Base-by-base conservation (phyloP, 2,113 vertebrate genomes). In the Coptodon rendalli region DNA sequence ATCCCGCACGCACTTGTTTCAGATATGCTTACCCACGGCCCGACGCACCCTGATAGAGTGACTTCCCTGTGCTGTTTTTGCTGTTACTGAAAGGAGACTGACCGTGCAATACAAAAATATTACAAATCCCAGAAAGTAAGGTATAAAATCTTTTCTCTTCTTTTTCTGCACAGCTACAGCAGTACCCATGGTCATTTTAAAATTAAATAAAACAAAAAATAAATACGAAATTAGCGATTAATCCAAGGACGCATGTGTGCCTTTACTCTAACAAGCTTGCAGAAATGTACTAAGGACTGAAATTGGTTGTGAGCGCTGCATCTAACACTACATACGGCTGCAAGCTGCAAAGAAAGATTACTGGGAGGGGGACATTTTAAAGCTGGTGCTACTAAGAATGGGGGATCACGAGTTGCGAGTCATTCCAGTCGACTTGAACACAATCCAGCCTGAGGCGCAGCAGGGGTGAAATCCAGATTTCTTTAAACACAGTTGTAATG, bases 121-220 rank as follows among this genome's bases (percentile, higher is more conserved):
- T 1, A 96, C 92, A 73, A 96, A 89, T 14, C 95, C 96, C 4
- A 96, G 24, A 82, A 97, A 93, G 50, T 94, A 94, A 45, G 96
- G 93, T 24, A 96, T 92, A 10, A 96, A 95, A 16, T 96, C 92
- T 89, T 83, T 94, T 7, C 96, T 95, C 73, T 86, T 96, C 86
- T 93, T 96, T 68, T 63, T 94, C 36, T 94, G 89, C 61, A 87
- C 53, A 84, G 82, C 54, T 52, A 79, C 40, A 40, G 31, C 59
- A 76, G 50, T 87, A 87, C 38, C 89, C 93, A 95, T 95, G 36
- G 61, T 91, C 80, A 80, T 86, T 78, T 53, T 6, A 85, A 38
- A 31, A 17, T n/a, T 19, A 57, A 59, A 50, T 52, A 29, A 71
- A 48, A 31, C n/a, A 61, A 61, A 29, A 80, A 40, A 40, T 36